These are phyloP conservation scores for Apteryx mantelli DNA, from an alignment of 2,113 vertebrate species.

Conservation along the genomic window DNA sequence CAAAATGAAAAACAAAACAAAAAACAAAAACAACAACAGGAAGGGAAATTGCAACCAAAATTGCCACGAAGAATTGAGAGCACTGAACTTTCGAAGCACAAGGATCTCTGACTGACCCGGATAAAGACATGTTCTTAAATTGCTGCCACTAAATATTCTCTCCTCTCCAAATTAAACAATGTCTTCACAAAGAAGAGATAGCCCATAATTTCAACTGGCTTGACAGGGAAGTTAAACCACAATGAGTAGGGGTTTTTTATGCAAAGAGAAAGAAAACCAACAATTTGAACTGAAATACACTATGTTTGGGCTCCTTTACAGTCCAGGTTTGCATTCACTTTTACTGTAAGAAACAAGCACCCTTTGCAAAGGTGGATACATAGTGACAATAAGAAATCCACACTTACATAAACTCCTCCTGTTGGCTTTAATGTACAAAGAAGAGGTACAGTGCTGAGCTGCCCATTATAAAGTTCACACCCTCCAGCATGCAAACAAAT, in stretches of 20 bases:
- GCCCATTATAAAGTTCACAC: fast-evolving
- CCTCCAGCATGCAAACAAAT: not conserved
- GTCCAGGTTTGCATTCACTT: not conserved
- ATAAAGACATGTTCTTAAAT: not conserved
- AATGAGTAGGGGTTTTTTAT: not conserved
- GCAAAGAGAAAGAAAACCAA: not conserved
- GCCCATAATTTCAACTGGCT: slow-evolving; percentile 12
- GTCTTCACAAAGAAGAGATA: not conserved
- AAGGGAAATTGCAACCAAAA: not conserved
- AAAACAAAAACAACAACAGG: not conserved
- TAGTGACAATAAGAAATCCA: not conserved
- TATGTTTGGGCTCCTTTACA: not conserved
- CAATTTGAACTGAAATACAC: not conserved
- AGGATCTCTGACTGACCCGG: not conserved
- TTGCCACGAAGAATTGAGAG: not conserved
- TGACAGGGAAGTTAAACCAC: not conserved
- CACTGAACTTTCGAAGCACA: not conserved
- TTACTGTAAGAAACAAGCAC: not conserved
- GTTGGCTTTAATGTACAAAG: not conserved
- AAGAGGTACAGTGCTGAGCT: not conserved
- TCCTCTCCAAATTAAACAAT: slow-evolving; percentile 2
- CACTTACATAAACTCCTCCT: not conserved
- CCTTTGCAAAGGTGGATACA: not conserved
- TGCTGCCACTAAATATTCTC: not conserved
- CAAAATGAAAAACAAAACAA: not conserved